Conservation (phyloP, 2,113 vertebrate genomes). For the Asarcornis scutulata region DNA sequence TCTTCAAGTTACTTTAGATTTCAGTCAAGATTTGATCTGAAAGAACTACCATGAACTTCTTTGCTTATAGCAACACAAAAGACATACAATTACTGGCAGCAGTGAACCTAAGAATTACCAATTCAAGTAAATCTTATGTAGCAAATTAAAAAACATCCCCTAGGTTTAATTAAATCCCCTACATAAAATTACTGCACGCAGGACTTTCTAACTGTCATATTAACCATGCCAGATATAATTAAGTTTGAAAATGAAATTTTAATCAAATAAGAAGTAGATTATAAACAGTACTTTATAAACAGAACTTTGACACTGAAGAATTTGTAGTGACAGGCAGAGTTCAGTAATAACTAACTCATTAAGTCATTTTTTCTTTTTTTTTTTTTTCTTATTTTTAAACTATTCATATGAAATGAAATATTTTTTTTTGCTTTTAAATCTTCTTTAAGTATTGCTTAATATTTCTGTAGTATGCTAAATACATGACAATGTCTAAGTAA, state of each 20-base stretch:
- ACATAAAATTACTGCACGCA: not conserved
- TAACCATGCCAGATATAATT: constrained; percentile 22
- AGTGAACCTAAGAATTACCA: not conserved
- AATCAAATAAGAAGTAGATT: constrained; percentile 35
- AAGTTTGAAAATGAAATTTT: constrained; percentile 28
- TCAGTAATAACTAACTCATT: not conserved
- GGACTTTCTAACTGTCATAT: constrained; percentile 40
- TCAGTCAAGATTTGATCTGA: not conserved
- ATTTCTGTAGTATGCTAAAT: constrained; percentile 7
- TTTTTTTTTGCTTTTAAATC: constrained; percentile 48
- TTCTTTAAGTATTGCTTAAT: constrained; percentile 4
- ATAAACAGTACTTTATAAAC: not conserved
- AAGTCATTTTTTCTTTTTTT: not conserved
- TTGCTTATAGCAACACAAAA: not conserved
- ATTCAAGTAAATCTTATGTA: not conserved
- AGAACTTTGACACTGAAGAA: not conserved
- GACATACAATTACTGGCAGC: not conserved
- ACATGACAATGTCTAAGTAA: not conserved
- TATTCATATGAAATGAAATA: not conserved
- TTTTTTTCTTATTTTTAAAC: not conserved
- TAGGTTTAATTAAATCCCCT: constrained; percentile 39
- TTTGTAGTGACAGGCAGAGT: not conserved
- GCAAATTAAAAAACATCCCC: not conserved
- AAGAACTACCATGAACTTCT: not conserved
- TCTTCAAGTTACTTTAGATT: not conserved